phyloP scores from a whole-genome alignment of 2,888 invertebrate genomes.

The Harpagoxenus sublaevis region DNA sequence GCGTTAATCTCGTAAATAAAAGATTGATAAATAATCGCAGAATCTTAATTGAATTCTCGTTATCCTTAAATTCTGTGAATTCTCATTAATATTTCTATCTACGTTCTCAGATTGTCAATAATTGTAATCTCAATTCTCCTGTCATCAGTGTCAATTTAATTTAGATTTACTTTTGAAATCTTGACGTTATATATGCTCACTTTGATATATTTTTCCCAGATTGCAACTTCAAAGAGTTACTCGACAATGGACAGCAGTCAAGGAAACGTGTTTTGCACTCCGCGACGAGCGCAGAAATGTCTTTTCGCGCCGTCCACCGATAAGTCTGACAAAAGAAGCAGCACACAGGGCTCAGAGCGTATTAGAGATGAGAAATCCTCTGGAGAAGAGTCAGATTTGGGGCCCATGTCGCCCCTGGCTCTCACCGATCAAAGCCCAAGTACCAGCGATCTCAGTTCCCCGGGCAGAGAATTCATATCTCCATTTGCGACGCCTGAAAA shows the following conservation, averaged over 20 bases:
- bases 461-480: constrained; percentile 76
- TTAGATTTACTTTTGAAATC: background rate
- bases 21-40: background rate
- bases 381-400: constrained; percentile 82
- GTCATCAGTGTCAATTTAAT: too few species aligned
- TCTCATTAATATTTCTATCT: too few species aligned
- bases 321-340: constrained; percentile 73
- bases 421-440: constrained; percentile 75
- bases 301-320: constrained; percentile 68
- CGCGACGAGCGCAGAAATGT: constrained; percentile 75
- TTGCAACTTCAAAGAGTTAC: background rate
- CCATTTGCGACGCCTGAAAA: constrained; percentile 77
- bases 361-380: constrained; percentile 60
- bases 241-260: constrained; percentile 73
- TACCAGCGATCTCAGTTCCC: constrained; percentile 73
- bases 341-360: constrained; percentile 66
- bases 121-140: background rate
- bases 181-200: background rate
- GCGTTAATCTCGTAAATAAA: background rate
- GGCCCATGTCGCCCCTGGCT: constrained; percentile 82
- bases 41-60: background rate
- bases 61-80: too few species aligned
- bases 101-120: background rate
- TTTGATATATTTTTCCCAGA: background rate
- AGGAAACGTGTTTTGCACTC: constrained; percentile 75